Conservation (phyloP, 1,140 invertebrate species). For the Mylabris phalerata region DNA sequence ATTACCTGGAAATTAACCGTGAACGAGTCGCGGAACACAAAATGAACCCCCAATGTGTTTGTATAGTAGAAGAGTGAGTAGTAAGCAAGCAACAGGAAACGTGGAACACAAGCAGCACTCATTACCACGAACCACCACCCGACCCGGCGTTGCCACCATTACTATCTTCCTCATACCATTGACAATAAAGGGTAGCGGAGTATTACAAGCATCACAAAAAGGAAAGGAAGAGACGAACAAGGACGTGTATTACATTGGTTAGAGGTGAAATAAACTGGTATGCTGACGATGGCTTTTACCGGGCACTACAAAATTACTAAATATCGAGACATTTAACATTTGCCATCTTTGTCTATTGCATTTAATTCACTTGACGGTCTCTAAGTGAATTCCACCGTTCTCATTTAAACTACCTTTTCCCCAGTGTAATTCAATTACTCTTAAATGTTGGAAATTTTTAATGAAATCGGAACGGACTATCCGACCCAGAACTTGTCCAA, state of each 20-base stretch:
- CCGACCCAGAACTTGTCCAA: not conserved
- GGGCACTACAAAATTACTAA: conserved; percentile 17
- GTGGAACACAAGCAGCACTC: conserved; percentile 33
- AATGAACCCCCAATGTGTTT: conserved; percentile 11
- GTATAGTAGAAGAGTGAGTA: conserved; percentile 6
- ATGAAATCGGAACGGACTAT: not conserved
- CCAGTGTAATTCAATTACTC: conserved; percentile 7
- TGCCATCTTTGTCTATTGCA: too few relatives aligned
- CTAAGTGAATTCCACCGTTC: not conserved
- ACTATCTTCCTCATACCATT: too few relatives aligned
- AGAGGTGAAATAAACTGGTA: not conserved
- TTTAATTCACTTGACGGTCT: too few relatives aligned
- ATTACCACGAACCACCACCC: conserved; percentile 20
- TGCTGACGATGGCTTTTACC: conserved; percentile 17
- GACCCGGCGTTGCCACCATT: too few relatives aligned
- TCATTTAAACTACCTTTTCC: conserved; percentile 10
- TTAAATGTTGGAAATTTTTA: conserved; percentile 1
- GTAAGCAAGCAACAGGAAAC: conserved; percentile 26
- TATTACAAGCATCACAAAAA: too few relatives aligned
- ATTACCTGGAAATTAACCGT: conserved; percentile 34
- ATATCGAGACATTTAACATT: conserved; percentile 15
- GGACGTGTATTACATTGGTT: not conserved
- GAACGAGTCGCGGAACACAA: conserved; percentile 23
- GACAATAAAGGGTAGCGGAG: too few relatives aligned
- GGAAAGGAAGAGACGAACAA: not conserved